Conservation (phyloP, 2,888 invertebrate genomes). For the Cybosia mesomella region DNA sequence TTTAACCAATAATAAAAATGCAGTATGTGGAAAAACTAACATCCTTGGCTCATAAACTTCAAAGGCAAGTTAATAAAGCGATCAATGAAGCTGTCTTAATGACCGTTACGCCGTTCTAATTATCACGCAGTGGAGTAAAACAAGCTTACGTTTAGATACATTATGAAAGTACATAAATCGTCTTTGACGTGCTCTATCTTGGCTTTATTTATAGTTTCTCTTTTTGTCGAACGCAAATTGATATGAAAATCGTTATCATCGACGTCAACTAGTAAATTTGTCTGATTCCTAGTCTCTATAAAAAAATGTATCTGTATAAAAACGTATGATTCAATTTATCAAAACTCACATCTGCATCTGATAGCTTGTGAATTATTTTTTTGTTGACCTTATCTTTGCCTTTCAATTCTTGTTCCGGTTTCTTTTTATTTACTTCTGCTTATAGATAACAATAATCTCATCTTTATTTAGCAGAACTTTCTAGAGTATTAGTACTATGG, state of each 20-base stretch:
- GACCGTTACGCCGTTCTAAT: conserved; percentile 72
- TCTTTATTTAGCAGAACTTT: conserved; percentile 30
- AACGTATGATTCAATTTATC: not conserved
- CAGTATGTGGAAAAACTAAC: conserved; percentile 87
- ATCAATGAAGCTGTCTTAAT: conserved; percentile 80
- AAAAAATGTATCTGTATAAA: not conserved
- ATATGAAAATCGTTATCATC: not conserved
- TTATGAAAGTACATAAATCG: conserved; percentile 49
- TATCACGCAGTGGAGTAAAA: conserved; percentile 64
- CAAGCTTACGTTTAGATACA: conserved; percentile 52
- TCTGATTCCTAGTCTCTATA: not conserved
- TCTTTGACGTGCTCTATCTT: conserved; percentile 48
- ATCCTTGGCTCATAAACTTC: conserved; percentile 83
- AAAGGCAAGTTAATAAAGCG: conserved; percentile 81
- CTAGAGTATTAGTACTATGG: conserved; percentile 47
- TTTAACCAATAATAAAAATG: conserved; percentile 86
- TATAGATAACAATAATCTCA: not conserved
- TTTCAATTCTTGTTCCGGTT: conserved; percentile 6
- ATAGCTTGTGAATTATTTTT: not conserved
- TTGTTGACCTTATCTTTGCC: not conserved
- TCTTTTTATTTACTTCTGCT: not conserved
- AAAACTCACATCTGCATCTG: not conserved
- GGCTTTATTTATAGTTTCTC: conserved; percentile 35
- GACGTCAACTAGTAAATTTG: not conserved
- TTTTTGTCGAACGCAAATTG: conserved; percentile 19